phyloP scores from a whole-genome alignment of 2,888 invertebrate species.

The Falcaria lacertinaria region DNA sequence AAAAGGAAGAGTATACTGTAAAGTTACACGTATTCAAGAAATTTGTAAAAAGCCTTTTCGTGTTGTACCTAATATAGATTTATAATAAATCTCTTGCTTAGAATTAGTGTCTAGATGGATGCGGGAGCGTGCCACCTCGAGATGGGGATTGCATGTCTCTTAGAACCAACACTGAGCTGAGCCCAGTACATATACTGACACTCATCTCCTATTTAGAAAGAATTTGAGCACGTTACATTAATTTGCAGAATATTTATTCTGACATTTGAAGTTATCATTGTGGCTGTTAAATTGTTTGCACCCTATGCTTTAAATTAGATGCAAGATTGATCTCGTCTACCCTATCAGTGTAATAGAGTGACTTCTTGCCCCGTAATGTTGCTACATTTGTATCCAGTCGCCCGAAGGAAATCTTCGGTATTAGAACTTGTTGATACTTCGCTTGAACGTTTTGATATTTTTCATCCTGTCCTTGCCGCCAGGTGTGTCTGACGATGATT shows the following conservation, averaged over 20 bases:
- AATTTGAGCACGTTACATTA: not conserved
- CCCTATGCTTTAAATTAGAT: too few relatives aligned
- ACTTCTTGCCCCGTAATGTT: not conserved
- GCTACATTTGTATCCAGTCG: constrained; percentile 18
- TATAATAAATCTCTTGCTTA: constrained; percentile 15
- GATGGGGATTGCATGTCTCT: constrained; percentile 44
- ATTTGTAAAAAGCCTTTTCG: constrained; percentile 10
- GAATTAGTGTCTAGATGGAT: constrained; percentile 44
- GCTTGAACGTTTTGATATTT: constrained; percentile 52
- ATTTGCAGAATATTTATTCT: not conserved
- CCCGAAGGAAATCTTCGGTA: constrained; percentile 22
- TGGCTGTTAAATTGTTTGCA: too few relatives aligned
- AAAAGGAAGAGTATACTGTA: too few relatives aligned
- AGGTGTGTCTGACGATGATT: constrained; percentile 72
- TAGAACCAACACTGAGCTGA: constrained; percentile 20
- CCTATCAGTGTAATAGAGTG: not conserved
- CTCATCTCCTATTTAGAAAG: constrained; percentile 1
- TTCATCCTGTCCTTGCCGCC: constrained; percentile 50
- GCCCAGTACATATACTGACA: constrained; percentile 7
- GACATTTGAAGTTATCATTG: too few relatives aligned
- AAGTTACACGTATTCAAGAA: constrained; percentile 4
- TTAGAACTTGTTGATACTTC: constrained; percentile 52
- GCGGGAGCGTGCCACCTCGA: constrained; percentile 23
- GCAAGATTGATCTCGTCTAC: not conserved
- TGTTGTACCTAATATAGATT: constrained; percentile 15